Percentiles rank a stretch among this genome's conserved stretches.
Evolutionary conservation across 1,140 invertebrate species (phyloP).

Genomic region (Dendroctonus ponderosae): DNA sequence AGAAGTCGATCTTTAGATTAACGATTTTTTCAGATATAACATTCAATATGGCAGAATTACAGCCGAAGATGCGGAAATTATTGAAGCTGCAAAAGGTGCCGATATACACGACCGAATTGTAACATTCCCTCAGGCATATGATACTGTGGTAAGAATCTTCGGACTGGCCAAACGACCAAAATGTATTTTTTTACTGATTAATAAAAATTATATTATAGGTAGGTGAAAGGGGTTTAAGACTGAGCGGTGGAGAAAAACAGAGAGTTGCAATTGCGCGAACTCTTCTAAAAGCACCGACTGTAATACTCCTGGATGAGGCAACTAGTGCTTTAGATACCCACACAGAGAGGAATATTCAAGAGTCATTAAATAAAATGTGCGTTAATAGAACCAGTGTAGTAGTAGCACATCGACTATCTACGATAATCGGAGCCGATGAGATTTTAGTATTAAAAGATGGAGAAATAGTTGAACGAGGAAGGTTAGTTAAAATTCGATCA

Average conservation of each 20-base stretch:
- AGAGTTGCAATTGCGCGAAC: conserved; percentile 90
- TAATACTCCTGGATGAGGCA: conserved; percentile 85
- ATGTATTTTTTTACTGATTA: background rate
- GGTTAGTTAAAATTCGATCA: conserved; percentile 50
- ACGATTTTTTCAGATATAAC: conserved; percentile 70
- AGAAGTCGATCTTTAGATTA: too few relatives aligned
- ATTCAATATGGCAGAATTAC: conserved; percentile 87
- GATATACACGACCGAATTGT: conserved; percentile 93
- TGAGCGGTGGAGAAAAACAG: conserved; percentile 92
- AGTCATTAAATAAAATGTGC: conserved; percentile 69
- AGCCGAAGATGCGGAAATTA: conserved; percentile 78
- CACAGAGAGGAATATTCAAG: conserved; percentile 79
- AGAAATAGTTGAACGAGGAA: conserved; percentile 85
- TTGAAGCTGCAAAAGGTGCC: conserved; percentile 84
- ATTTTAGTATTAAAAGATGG: conserved; percentile 90
- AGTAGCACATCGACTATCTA: conserved; percentile 90
- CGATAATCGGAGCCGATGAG: conserved; percentile 89
- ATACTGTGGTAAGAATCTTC: conserved; percentile 62
- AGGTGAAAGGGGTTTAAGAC: conserved; percentile 73
- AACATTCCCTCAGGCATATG: conserved; percentile 84
- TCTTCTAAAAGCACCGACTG: conserved; percentile 76
- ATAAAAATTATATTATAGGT: conserved; percentile 52
- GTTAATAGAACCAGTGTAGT: conserved; percentile 87
- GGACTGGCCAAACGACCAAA: background rate
- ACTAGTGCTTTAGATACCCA: conserved; percentile 83